Conservation (phyloP, 2,113 vertebrate species). For the Apistogramma diplotaenia region DNA sequence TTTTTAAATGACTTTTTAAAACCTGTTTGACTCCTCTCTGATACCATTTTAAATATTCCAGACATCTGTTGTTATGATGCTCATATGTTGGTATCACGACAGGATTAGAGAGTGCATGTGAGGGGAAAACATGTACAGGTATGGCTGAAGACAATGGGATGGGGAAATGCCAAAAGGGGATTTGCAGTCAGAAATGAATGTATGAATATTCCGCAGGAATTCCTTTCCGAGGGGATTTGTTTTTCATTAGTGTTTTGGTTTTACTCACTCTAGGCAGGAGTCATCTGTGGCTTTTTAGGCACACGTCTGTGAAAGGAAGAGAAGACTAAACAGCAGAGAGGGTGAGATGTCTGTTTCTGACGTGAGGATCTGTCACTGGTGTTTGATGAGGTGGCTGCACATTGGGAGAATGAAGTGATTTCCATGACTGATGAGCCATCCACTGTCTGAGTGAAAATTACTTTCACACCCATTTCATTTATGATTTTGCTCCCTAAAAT, state of each 20-base stretch:
- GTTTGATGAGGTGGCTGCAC: slow-evolving; percentile 42
- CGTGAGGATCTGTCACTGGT: background rate
- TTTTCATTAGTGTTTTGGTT: slow-evolving; percentile 43
- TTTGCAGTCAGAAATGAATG: slow-evolving; percentile 31
- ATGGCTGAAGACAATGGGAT: slow-evolving; percentile 19
- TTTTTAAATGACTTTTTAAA: slow-evolving; percentile 1
- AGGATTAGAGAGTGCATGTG: background rate
- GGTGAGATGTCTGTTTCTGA: background rate
- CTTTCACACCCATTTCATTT: slow-evolving; percentile 5
- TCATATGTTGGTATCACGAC: slow-evolving; percentile 1
- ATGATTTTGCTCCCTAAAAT: background rate
- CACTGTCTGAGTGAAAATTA: slow-evolving; percentile 7
- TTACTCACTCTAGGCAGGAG: background rate
- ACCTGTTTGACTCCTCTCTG: background rate
- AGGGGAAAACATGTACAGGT: slow-evolving; percentile 2
- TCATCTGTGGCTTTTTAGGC: slow-evolving; percentile 23
- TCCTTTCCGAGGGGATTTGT: slow-evolving; percentile 40
- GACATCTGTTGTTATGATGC: background rate
- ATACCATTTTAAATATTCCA: background rate
- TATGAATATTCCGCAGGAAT: slow-evolving; percentile 6
- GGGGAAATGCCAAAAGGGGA: slow-evolving; percentile 18
- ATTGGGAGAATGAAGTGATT: slow-evolving; percentile 21
- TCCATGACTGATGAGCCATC: slow-evolving; percentile 34
- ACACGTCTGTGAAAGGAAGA: background rate
- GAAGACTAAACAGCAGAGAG: background rate